Conservation (phyloP, 2,113 vertebrate species). For the Empidonax alnorum region DNA sequence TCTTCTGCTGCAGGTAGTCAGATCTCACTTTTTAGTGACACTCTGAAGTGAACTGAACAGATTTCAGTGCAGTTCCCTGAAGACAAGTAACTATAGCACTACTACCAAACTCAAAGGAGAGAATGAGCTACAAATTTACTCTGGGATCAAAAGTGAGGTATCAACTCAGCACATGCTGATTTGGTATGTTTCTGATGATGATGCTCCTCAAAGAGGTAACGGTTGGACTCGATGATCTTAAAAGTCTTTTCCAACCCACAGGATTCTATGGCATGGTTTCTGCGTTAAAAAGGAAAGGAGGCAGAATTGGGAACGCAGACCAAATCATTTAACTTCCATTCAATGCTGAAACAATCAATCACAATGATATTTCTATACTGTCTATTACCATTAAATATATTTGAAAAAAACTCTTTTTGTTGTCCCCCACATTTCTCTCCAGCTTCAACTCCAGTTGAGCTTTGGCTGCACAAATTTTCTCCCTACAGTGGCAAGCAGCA, state of each 20-base stretch:
- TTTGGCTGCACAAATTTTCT: not conserved
- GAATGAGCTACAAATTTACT: not conserved
- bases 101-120: not conserved
- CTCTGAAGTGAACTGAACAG: not conserved
- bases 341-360: not conserved
- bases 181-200: not conserved
- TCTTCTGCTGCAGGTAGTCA: not conserved
- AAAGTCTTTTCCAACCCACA: not conserved
- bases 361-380: not conserved
- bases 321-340: not conserved
- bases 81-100: not conserved
- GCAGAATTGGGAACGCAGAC: not conserved
- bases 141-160: not conserved
- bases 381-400: not conserved
- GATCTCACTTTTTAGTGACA: not conserved
- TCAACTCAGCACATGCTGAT: not conserved
- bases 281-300: not conserved
- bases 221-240: not conserved
- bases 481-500: not conserved
- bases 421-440: not conserved
- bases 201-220: not conserved
- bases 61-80: not conserved
- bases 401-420: not conserved
- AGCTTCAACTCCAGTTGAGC: not conserved
- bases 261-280: not conserved